Conservation (phyloP, 2,113 vertebrate species). For the Paradoxurus hermaphroditus region DNA sequence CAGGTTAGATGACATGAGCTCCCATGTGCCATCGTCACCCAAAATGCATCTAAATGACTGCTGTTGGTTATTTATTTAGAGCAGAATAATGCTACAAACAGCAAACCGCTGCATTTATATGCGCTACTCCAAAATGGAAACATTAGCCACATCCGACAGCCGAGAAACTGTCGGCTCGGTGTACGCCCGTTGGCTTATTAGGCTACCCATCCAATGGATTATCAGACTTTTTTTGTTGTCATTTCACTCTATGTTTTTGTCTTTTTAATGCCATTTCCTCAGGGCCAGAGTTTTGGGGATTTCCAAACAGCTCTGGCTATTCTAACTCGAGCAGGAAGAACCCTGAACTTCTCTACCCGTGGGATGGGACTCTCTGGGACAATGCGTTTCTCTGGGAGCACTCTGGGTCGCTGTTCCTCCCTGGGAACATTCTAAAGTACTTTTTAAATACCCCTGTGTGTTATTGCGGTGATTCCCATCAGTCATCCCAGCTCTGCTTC, state of each 20-base stretch:
- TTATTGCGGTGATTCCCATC: slow-evolving; percentile 56
- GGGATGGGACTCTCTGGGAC: slow-evolving; percentile 26
- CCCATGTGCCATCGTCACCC: slow-evolving; percentile 38
- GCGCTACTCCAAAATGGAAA: not conserved
- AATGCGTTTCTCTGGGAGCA: slow-evolving; percentile 51
- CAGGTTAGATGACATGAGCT: slow-evolving; percentile 17
- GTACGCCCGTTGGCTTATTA: fast-evolving
- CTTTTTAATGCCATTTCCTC: slow-evolving; percentile 16
- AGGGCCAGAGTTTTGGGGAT: slow-evolving; percentile 43
- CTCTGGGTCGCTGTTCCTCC: slow-evolving; percentile 45
- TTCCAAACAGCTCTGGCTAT: slow-evolving; percentile 40
- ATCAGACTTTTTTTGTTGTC: not conserved
- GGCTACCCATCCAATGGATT: not conserved
- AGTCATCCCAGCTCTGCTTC: slow-evolving; percentile 52
- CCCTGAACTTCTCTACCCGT: slow-evolving; percentile 45
- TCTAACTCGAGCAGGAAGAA: slow-evolving; percentile 63
- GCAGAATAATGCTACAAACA: slow-evolving; percentile 12
- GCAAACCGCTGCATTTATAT: not conserved
- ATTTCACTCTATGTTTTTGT: not conserved
- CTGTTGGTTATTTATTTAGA: slow-evolving; percentile 38
- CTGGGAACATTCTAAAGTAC: slow-evolving; percentile 64
- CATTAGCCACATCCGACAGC: fast-evolving
- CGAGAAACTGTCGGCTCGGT: fast-evolving
- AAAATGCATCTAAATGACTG: slow-evolving; percentile 49
- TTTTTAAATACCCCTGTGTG: slow-evolving; percentile 68